These are phyloP conservation scores for Boloria euphrosyne DNA, from an alignment of 2,888 invertebrate genomes.

Conservation along the genomic window DNA sequence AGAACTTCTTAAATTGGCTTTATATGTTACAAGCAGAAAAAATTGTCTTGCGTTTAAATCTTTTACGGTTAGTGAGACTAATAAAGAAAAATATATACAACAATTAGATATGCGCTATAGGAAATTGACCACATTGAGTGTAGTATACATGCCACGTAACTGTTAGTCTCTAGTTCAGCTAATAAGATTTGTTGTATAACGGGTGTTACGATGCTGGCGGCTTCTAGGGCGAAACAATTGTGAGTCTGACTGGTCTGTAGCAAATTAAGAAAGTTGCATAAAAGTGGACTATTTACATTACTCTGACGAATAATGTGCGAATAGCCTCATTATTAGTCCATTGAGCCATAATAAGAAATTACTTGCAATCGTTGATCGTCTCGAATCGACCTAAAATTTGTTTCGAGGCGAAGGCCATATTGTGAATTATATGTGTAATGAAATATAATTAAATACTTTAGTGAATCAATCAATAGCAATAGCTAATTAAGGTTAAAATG, in stretches of 20 bases:
- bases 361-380: constrained; percentile 60
- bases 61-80: constrained; percentile 33
- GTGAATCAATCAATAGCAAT: constrained; percentile 33
- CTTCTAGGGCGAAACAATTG: constrained; percentile 67
- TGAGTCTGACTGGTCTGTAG: constrained; percentile 57
- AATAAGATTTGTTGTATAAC: constrained; percentile 74
- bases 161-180: constrained; percentile 59
- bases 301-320: background rate
- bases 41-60: constrained; percentile 35
- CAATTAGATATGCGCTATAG: constrained; percentile 54
- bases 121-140: constrained; percentile 55
- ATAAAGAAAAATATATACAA: constrained; percentile 43
- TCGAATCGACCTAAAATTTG: constrained; percentile 63
- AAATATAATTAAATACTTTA: constrained; percentile 21
- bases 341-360: constrained; percentile 54
- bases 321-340: constrained; percentile 48
- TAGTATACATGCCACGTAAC: constrained; percentile 58
- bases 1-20: background rate
- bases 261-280: constrained; percentile 10
- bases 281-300: constrained; percentile 6
- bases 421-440: constrained; percentile 36
- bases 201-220: constrained; percentile 59
- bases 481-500: constrained; percentile 37
- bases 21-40: constrained; percentile 16
- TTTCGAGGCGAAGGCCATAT: constrained; percentile 66